phyloP scores from a whole-genome alignment of 2,797 vertebrate species.

The Esox masquinongy region DNA sequence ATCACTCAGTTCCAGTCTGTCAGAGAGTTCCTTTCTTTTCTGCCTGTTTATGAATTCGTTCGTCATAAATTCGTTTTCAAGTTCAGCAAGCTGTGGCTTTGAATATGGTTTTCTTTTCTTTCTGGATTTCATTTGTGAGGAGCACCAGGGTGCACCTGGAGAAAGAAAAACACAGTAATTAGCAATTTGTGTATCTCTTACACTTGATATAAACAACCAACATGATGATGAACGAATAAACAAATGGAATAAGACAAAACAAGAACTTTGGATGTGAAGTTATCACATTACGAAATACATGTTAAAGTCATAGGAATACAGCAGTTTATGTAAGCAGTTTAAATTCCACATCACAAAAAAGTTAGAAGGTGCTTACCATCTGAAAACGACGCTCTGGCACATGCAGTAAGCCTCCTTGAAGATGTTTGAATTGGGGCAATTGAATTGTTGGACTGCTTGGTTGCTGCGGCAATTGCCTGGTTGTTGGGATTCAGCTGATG shows the following conservation, averaged over 20 bases:
- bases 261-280: not conserved
- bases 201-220: not conserved
- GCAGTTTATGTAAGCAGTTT: no score
- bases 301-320: not conserved
- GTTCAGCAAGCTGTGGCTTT: slow-evolving; percentile 90
- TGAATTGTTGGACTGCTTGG: slow-evolving; percentile 80
- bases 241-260: not conserved
- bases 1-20: slow-evolving; percentile 86
- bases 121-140: slow-evolving; percentile 83
- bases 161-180: slow-evolving; percentile 9
- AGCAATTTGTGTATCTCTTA: not conserved
- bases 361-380: slow-evolving; percentile 78
- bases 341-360: not conserved
- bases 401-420: slow-evolving; percentile 69
- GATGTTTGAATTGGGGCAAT: slow-evolving; percentile 77
- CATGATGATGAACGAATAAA: not conserved
- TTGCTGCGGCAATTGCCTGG: slow-evolving; percentile 70
- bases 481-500: slow-evolving; percentile 74
- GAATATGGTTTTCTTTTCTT: slow-evolving; percentile 96
- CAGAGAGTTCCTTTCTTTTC: slow-evolving; percentile 90
- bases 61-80: slow-evolving; percentile 92
- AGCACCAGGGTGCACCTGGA: slow-evolving; percentile 87
- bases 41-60: slow-evolving; percentile 95
- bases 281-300: not conserved
- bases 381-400: slow-evolving; percentile 81